Conservation (phyloP, 2,113 vertebrate species). For the Calypte anna region DNA sequence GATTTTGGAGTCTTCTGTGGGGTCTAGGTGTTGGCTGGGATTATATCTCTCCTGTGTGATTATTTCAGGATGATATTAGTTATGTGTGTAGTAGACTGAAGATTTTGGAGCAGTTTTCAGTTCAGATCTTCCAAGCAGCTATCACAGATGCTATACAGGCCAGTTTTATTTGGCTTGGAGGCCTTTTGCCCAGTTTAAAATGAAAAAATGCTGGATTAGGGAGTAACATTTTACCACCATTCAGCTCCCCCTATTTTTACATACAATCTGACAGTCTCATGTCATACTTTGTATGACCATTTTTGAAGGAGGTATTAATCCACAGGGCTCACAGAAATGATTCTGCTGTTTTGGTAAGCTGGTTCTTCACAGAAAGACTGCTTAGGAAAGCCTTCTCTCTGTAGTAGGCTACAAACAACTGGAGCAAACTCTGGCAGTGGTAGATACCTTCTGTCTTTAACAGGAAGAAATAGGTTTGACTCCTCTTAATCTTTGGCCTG, state of each 20-base stretch:
- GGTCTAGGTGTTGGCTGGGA: background rate
- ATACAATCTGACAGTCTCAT: background rate
- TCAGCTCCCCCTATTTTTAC: background rate
- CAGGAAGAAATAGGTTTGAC: slow-evolving; percentile 2
- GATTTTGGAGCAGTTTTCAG: background rate
- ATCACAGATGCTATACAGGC: background rate
- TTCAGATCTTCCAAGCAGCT: background rate
- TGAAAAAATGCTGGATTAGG: background rate
- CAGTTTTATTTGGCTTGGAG: background rate
- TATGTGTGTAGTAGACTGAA: background rate
- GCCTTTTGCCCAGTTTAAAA: background rate
- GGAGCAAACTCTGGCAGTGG: slow-evolving; percentile 20
- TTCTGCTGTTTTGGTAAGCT: background rate
- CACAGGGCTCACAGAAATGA: background rate
- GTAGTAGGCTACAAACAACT: slow-evolving; percentile 5
- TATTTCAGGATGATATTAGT: background rate
- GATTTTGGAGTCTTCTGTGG: background rate
- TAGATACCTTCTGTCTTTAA: background rate
- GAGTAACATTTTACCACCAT: background rate
- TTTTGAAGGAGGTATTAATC: background rate
- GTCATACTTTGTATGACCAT: background rate
- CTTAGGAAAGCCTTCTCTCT: background rate
- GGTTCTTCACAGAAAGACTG: background rate
- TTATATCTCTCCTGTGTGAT: background rate
- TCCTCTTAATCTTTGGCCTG: background rate